Base-by-base conservation (phyloP, 2,797 vertebrate species). In the Gadopsis marmoratus region DNA sequence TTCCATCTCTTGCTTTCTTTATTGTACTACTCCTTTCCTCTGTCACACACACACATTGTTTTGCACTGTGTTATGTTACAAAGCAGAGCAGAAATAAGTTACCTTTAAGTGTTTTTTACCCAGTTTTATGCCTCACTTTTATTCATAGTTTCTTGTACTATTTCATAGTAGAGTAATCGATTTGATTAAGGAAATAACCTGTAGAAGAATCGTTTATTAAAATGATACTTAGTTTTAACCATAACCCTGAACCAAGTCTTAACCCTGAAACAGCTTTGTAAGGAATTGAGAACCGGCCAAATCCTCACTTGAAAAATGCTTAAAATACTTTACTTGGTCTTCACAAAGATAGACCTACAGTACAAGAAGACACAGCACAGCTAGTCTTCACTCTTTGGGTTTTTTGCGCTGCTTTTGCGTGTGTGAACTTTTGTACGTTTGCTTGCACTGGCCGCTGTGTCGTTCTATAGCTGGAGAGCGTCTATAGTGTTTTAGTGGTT, bases 401-500 rank as follows among this genome's bases (percentile, higher is more conserved):
- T 33, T 37, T 64, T 10, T 77, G 50, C 0, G 21, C 56, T 64
- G 31, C 45, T 74, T 78, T 70, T 78, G 64, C 43, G 48, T 65
- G 75, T 59, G 55, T 88, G 89, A 91, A 89, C 90, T 76, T 77
- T 87, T 76, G 77, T 83, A 47, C 84, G 79, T 71, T 53, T 39
- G 33, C 71, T 71, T 85, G 78, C 83, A 69, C 82, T 54, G 80
- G 78, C 77, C 4, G 1, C 74, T 51, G 62, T 65, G 73, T 79
- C 82, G 72, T 75, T 76, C 75, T 78, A 54, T 45, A 71, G 74
- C 80, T 76, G 54, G 79, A 79, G 68, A 75, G 63, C 0, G 1
- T 59, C 76, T 74, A 33, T 84, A 79, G 71, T 88, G 71, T 86
- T 92, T 91, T 90, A 92, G 85, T 90, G 75, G 85, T 90, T 93